Evolutionary conservation across 2,113 vertebrate species (phyloP), one percentile per base, ranked within the genome.

Genomic region (Neogobius melanostomus): DNA sequence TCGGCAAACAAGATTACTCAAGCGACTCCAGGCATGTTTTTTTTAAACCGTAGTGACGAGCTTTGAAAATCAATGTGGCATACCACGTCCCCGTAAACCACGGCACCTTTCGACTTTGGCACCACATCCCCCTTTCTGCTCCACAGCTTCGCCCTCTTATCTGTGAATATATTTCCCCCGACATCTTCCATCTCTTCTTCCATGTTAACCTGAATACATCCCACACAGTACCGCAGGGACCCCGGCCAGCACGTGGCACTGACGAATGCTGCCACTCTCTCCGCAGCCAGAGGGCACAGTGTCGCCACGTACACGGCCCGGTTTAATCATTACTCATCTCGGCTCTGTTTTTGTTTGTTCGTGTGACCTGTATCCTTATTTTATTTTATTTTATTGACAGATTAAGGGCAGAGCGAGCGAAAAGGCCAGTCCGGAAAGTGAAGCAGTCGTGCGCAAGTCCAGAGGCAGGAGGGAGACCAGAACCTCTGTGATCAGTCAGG

Each of bases 401-500:
- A 42, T 10, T 16, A 9, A 60, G 44, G 47, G 5, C 36, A 56
- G 2, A 0, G 12, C 14, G 14, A 65, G 62, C 0, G 2, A 16
- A 36, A 43, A 0, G 2, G 74, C 15, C 8, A 76, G 79, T 43
- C 56, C 69, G 7, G 42, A 50, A 45, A 49, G 11, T 52, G 65
- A 72, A 11, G 12, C 17, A 46, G 6, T 66, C 0, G 73, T 54
- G 8, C 69, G 15, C 45, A 74, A 57, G 14, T 66, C 79, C 0
- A 51, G 44, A 7, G 63, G 59, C 14, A 16, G n/a, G 36, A 71
- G 62, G 7, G 71, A 75, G 0, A 53, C 66, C 56, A 81, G 88
- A 70, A 74, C 65, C 0, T 93, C 92, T 0, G 69, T 85, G 69
- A 88, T 79, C 82, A 93, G 91, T 50, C 90, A 87, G 85, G 90